Evolutionary conservation across 2,888 invertebrate species (phyloP).

Genomic region (Folsomia candida): DNA sequence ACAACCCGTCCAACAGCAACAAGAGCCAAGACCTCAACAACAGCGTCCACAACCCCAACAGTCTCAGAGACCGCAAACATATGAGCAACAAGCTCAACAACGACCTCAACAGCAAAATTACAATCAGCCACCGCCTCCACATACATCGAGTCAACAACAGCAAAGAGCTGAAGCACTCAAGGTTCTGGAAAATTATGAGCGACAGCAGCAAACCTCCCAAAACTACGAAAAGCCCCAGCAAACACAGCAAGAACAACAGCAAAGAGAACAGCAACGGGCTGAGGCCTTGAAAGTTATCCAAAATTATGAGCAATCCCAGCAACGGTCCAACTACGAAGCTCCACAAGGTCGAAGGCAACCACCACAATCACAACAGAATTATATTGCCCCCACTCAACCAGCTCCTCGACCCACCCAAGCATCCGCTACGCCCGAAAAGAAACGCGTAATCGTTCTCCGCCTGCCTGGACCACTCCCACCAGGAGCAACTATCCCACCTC

Average conservation of each 20-base stretch:
- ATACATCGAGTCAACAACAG: background rate
- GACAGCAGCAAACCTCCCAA: slow-evolving; percentile 10
- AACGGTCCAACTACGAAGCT: slow-evolving; percentile 14
- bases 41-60: slow-evolving; percentile 3
- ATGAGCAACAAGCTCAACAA: slow-evolving; percentile 3
- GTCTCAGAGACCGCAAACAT: background rate
- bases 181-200: background rate
- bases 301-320: slow-evolving; percentile 4
- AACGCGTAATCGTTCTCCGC: slow-evolving; percentile 14
- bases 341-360: slow-evolving; percentile 11
- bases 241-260: slow-evolving; percentile 7
- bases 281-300: background rate
- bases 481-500: slow-evolving; percentile 19
- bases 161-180: background rate
- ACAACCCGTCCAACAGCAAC: background rate
- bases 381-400: background rate
- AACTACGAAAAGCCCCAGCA: background rate
- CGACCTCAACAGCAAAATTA: slow-evolving; percentile 1
- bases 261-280: background rate
- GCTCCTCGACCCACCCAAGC: background rate
- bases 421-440: slow-evolving; percentile 7
- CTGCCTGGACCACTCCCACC: slow-evolving; percentile 21
- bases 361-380: background rate
- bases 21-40: slow-evolving; percentile 16
- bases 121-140: background rate